phyloP scores from a whole-genome alignment of 2,797 vertebrate species.

The Xiphorhynchus erythropygius region DNA sequence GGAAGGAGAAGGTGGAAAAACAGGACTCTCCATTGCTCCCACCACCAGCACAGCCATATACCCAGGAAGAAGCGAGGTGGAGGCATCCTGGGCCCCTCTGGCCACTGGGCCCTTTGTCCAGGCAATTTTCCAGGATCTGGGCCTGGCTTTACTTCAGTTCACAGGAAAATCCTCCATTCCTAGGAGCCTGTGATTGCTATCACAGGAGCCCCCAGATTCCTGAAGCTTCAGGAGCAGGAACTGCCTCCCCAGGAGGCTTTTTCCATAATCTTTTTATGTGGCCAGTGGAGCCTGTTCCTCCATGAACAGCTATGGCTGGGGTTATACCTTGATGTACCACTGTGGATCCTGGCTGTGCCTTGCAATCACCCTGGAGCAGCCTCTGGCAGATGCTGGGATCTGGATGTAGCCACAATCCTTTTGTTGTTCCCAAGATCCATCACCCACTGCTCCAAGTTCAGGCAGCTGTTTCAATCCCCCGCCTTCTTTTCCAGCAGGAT shows the following conservation, averaged over 20 bases:
- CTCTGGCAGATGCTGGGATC: background rate
- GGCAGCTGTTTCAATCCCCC: background rate
- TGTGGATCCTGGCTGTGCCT: rapidly evolving
- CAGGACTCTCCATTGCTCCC: background rate
- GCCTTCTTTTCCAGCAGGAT: rapidly evolving
- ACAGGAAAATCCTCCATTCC: rapidly evolving
- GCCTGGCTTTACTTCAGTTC: rapidly evolving
- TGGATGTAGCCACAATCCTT: background rate
- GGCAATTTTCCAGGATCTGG: background rate
- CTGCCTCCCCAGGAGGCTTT: background rate
- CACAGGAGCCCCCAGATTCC: background rate
- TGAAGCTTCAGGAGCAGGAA: background rate
- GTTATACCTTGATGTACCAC: background rate
- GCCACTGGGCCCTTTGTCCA: background rate
- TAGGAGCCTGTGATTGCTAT: rapidly evolving
- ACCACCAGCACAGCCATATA: rapidly evolving
- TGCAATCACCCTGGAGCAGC: background rate
- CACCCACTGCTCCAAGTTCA: rapidly evolving
- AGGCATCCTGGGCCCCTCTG: rapidly evolving
- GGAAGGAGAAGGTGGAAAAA: background rate
- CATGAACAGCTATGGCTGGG: rapidly evolving
- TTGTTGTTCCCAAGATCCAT: rapidly evolving
- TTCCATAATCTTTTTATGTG: rapidly evolving
- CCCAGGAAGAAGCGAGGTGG: rapidly evolving
- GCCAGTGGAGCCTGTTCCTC: background rate